Evolutionary conservation across 2,113 vertebrate genomes (phyloP).

Genomic region (Conger conger): DNA sequence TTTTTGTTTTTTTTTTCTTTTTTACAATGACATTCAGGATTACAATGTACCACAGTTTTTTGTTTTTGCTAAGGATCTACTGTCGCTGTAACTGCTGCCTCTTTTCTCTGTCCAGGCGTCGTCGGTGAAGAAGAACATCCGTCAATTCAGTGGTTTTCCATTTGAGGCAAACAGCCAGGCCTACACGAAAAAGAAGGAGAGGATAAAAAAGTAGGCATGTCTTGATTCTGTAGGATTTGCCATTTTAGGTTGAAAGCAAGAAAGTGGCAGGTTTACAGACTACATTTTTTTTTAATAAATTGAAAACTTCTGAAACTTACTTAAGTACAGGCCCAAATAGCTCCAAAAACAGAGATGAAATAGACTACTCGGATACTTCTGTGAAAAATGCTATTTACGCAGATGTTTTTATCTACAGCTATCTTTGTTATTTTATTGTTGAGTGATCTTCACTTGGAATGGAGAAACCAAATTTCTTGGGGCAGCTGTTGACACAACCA

Average conservation of each 20-base stretch:
- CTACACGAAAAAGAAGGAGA: constrained; percentile 86
- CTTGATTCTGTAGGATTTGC: background rate
- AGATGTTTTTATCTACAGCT: no score
- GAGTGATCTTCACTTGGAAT: background rate
- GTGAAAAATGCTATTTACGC: no score
- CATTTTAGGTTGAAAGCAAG: no score
- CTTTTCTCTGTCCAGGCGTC: constrained; percentile 69
- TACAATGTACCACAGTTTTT: background rate
- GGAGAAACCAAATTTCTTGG: background rate
- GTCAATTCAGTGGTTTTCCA: constrained; percentile 90
- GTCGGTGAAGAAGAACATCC: constrained; percentile 88
- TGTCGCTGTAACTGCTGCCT: background rate
- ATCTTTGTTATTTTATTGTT: background rate
- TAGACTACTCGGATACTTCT: no score
- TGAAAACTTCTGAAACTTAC: no score
- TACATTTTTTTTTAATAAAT: no score
- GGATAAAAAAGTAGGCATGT: constrained; percentile 81
- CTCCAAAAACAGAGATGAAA: no score
- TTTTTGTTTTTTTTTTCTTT: no score
- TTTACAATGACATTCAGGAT: background rate
- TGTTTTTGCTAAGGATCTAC: background rate
- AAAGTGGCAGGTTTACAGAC: no score
- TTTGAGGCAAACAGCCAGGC: constrained; percentile 85
- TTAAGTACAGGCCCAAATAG: no score
- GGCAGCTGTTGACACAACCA: no score